A percentile compares a stretch with the other conserved stretches of the same genome.
These are phyloP conservation scores for Champsocephalus esox DNA, from an alignment of 2,797 vertebrate genomes.

Conservation along the genomic window DNA sequence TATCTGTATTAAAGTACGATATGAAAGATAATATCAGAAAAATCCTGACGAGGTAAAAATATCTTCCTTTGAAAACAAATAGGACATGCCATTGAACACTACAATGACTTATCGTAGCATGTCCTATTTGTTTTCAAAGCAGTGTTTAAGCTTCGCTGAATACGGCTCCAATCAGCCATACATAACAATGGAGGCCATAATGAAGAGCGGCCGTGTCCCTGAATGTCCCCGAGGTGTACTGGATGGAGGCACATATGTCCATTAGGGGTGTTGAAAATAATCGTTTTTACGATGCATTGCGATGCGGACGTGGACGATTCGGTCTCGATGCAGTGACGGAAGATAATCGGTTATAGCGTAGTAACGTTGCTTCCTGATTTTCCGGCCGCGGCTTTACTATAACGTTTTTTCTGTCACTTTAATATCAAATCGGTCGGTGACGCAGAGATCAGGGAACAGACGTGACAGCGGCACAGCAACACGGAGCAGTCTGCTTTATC, in stretches of 20 bases:
- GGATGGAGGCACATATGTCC: background rate
- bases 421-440: too few relatives aligned
- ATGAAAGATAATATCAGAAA: background rate
- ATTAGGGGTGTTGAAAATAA: too few relatives aligned
- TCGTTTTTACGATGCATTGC: too few relatives aligned
- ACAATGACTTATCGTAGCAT: background rate
- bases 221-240: background rate
- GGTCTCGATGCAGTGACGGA: too few relatives aligned
- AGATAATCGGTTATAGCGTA: too few relatives aligned
- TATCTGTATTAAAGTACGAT: conserved; percentile 10
- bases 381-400: too few relatives aligned
- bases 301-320: too few relatives aligned
- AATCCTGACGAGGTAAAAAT: background rate
- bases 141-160: conserved; percentile 2
- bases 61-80: background rate
- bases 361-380: too few relatives aligned
- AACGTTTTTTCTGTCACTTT: too few relatives aligned
- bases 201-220: background rate
- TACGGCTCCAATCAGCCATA: conserved; percentile 4
- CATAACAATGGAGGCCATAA: conserved; percentile 8
- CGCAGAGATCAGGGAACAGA: too few relatives aligned
- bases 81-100: background rate
- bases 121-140: background rate
- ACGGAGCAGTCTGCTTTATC: too few relatives aligned
- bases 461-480: too few relatives aligned